Evolutionary conservation across 1,140 invertebrate species (phyloP).

Genomic region (Scaptomyza hsui): DNA sequence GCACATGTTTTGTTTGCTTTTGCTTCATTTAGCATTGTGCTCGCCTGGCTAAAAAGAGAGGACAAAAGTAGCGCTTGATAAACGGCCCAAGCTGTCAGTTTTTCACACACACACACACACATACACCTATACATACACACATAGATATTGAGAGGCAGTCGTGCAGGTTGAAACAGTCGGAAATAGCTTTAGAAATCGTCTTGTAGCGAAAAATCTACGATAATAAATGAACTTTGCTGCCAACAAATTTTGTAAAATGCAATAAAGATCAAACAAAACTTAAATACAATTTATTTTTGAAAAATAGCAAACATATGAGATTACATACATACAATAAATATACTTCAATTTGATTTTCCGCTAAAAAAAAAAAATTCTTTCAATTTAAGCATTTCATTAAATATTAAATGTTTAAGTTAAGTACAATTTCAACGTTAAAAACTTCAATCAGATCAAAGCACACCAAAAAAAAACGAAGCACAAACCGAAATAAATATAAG

Average conservation of each 20-base stretch:
- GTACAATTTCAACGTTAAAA: neutral
- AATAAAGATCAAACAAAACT: neutral
- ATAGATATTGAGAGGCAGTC: conserved; percentile 5
- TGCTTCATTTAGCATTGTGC: conserved; percentile 69
- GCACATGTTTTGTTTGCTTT: conserved; percentile 74
- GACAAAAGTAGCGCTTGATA: conserved; percentile 43
- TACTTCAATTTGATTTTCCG: too few relatives aligned
- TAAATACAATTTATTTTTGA: too few relatives aligned
- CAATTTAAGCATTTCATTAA: too few relatives aligned
- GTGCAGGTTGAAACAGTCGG: conserved; percentile 2
- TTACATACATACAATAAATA: too few relatives aligned
- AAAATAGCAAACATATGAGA: too few relatives aligned
- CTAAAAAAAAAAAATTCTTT: too few relatives aligned
- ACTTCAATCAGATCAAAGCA: conserved; percentile 6
- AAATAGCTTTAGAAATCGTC: conserved; percentile 1
- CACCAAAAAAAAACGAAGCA: neutral
- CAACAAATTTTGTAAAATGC: neutral
- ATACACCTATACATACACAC: conserved; percentile 10
- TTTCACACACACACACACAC: conserved; percentile 21
- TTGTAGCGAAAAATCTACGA: neutral
- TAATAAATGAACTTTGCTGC: neutral
- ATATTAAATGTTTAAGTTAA: neutral
- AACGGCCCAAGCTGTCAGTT: conserved; percentile 35
- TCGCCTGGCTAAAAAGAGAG: conserved; percentile 38
- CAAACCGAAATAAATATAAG: too few relatives aligned